Evolutionary conservation across 2,113 vertebrate genomes (phyloP).

Genomic region (Clarias magur): DNA sequence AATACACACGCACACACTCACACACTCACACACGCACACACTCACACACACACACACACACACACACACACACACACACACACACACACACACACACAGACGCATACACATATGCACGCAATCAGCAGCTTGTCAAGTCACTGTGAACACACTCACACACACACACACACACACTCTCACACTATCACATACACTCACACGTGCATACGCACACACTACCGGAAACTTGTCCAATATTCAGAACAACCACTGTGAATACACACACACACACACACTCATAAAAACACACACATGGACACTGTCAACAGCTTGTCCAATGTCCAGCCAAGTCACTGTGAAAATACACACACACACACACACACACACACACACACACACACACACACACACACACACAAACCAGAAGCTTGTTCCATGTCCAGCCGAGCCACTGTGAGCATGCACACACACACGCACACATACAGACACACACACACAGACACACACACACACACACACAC

Average conservation of each 20-base stretch:
- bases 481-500: not conserved
- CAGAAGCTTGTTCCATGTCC: not conserved
- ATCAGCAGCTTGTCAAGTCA: conserved; percentile 54
- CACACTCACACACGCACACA: conserved; percentile 45
- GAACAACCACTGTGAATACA: conserved; percentile 3
- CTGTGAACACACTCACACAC: not conserved
- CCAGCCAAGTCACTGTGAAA: not conserved
- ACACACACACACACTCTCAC: too few relatives aligned
- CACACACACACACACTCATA: conserved; percentile 17
- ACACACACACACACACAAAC: not conserved
- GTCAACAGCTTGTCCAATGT: not conserved
- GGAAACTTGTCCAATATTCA: not conserved
- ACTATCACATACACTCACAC: too few relatives aligned
- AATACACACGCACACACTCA: conserved; percentile 39
- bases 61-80: not conserved
- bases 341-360: not conserved
- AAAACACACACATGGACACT: not conserved
- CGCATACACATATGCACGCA: conserved; percentile 63
- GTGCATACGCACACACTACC: too few relatives aligned
- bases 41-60: not conserved
- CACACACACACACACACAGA: not conserved
- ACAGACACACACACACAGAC: not conserved
- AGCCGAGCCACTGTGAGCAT: not conserved
- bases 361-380: conserved; percentile 19
- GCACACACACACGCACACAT: conserved; percentile 11